Evolutionary conservation across 1,140 invertebrate genomes (phyloP), one percentile per base, ranked within the genome.

Genomic region (Spodoptera frugiperda): DNA sequence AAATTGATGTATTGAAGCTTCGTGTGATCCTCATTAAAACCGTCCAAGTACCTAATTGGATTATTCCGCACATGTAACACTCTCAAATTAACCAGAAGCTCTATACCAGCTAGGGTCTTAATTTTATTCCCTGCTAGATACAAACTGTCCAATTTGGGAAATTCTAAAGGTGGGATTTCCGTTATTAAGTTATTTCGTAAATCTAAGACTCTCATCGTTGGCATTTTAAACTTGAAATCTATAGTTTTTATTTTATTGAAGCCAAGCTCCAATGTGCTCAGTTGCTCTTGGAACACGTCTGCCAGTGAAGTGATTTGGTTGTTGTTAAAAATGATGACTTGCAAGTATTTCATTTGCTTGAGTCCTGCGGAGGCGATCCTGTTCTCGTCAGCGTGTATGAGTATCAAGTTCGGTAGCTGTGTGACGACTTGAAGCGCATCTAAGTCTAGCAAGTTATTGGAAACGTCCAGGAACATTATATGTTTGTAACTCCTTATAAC

Each of bases 1-100:
- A 95, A 76, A 88, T 95, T 95, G 4, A 95, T 51, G 78, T 95
- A 95, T 39, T 89, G 89, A 3, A 95, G 80, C 73, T 94, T 94
- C 48, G 77, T 86, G 21, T 94, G 63, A 1, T 74, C 76, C 8
- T 81, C 77, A 33, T 88, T 83, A 79, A 95, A 95, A 17, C 94
- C 94, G 70, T 93, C 86, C 6, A 95, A 79, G 53, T 92, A 86
- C 57, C 85, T 90, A 39, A 95, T 94, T 12, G 94, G 93, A 84
- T 95, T 95, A 63, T 93, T 89, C 17, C 95, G 82, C 14, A 95
- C 82, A 78, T 95, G 95, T 12, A 95, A 79, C 30, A 95, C 87
- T 81, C 93, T 91, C 59, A 95, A 87, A 83, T 95, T 95, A 0
- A 81, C 71, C 10, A 95, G 77, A 48, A 81, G 90, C 54, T 91